Evolutionary conservation across 1,140 invertebrate species (phyloP).

Genomic region (Panagrolaimus sp.): DNA sequence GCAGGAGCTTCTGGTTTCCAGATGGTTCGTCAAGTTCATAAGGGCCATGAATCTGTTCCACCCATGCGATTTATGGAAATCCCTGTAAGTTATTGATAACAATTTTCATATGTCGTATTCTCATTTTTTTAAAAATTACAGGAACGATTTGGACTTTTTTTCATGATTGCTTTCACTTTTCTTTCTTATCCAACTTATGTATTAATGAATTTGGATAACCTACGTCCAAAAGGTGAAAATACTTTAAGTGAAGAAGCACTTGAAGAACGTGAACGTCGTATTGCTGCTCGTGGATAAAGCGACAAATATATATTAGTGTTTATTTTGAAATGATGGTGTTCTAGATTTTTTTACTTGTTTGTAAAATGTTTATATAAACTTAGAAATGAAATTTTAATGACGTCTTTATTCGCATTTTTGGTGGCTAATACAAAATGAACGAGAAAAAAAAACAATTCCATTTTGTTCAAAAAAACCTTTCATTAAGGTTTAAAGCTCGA

Average conservation of each 20-base stretch:
- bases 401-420: background rate
- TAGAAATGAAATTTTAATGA: background rate
- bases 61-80: conserved; percentile 25
- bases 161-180: conserved; percentile 23
- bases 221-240: conserved; percentile 20
- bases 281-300: background rate
- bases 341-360: background rate
- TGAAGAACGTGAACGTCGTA: conserved; percentile 6
- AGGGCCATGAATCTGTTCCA: conserved; percentile 19
- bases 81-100: conserved; percentile 20
- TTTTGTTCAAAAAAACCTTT: too few relatives aligned
- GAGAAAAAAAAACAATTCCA: too few relatives aligned
- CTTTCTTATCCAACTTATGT: conserved; percentile 30
- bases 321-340: background rate
- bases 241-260: background rate
- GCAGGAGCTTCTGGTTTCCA: conserved; percentile 66
- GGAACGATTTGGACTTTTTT: conserved; percentile 21
- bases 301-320: background rate
- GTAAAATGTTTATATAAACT: background rate
- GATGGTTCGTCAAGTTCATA: conserved; percentile 22
- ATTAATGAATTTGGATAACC: conserved; percentile 27
- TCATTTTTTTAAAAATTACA: conserved; percentile 21
- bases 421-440: too few relatives aligned
- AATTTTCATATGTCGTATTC: background rate
- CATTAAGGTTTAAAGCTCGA: too few relatives aligned